These are phyloP conservation scores for Microchrysa polita DNA, from an alignment of 2,888 invertebrate genomes.

Conservation along the genomic window DNA sequence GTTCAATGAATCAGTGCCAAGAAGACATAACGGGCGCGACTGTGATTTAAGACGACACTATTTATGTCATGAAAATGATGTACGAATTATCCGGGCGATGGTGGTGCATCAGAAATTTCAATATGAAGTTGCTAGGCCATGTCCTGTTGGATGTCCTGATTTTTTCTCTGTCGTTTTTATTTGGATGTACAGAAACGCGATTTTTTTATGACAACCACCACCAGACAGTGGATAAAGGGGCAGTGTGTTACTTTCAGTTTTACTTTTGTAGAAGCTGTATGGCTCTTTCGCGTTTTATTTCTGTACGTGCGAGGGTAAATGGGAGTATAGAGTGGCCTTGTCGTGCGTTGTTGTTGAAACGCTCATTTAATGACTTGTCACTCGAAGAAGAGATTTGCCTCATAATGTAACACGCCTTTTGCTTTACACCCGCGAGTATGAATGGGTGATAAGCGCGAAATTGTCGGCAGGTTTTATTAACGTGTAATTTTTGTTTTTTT, in stretches of 20 bases:
- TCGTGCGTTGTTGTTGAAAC: slow-evolving; percentile 38
- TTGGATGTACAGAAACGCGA: neutral
- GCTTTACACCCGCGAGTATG: slow-evolving; percentile 9
- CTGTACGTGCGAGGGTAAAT: neutral
- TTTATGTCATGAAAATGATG: neutral
- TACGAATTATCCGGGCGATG: neutral
- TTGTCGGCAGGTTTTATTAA: slow-evolving; percentile 32
- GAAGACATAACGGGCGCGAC: no score
- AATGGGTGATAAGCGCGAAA: slow-evolving; percentile 42
- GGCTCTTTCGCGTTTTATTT: slow-evolving; percentile 3
- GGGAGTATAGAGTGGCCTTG: no score
- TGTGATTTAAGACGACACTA: neutral
- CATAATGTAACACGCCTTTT: slow-evolving; percentile 37
- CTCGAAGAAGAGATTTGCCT: slow-evolving; percentile 24
- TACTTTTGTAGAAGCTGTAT: no score
- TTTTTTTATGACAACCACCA: slow-evolving; percentile 30
- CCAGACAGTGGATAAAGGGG: slow-evolving; percentile 25
- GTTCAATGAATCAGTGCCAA: no score
- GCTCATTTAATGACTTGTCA: slow-evolving; percentile 42
- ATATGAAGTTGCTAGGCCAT: neutral
- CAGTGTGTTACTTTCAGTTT: neutral
- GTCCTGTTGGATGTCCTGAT: neutral
- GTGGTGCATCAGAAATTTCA: neutral
- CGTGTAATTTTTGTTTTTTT: slow-evolving; percentile 1
- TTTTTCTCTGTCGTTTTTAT: no score